A percentile compares a stretch with the other conserved stretches of the same genome.
Evolutionary conservation across 2,888 invertebrate genomes (phyloP).

Genomic region (Crepidodera aurea): DNA sequence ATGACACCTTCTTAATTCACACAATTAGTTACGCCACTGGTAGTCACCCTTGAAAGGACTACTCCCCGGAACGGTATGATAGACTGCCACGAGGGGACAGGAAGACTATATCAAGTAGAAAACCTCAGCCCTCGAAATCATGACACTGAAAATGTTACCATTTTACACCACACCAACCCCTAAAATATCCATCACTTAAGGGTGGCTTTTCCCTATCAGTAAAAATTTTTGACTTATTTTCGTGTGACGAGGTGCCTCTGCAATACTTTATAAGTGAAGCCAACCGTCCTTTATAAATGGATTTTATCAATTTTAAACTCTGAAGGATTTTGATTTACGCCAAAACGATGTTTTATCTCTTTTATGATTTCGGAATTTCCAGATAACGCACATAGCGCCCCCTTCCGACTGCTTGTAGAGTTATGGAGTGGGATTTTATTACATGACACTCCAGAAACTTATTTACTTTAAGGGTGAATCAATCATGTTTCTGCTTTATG

Average conservation of each 20-base stretch:
- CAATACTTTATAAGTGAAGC: conserved; percentile 63
- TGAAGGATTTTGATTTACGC: conserved; percentile 56
- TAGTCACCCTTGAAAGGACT: conserved; percentile 36
- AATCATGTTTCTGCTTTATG: conserved; percentile 19
- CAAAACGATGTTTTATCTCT: conserved; percentile 47
- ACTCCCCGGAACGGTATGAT: conserved; percentile 53
- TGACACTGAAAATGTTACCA: conserved; percentile 30
- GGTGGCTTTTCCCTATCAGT: conserved; percentile 7
- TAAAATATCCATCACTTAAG: conserved; percentile 11
- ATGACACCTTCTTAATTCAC: too few species aligned
- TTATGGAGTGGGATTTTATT: conserved; percentile 20
- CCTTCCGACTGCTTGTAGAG: neutral
- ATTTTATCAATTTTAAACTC: conserved; percentile 63
- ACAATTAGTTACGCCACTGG: conserved; percentile 15
- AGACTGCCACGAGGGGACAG: conserved; percentile 56
- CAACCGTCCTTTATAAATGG: conserved; percentile 62
- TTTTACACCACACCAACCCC: conserved; percentile 26
- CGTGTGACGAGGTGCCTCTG: conserved; percentile 39
- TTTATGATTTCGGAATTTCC: conserved; percentile 40
- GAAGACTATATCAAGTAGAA: conserved; percentile 57
- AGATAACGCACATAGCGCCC: conserved; percentile 21
- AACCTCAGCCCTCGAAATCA: conserved; percentile 34
- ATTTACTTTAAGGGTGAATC: conserved; percentile 18
- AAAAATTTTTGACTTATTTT: conserved; percentile 28
- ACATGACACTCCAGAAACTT: conserved; percentile 23